These are phyloP conservation scores for Mesoclemmys tuberculata DNA, from an alignment of 2,113 vertebrate species.

Conservation along the genomic window DNA sequence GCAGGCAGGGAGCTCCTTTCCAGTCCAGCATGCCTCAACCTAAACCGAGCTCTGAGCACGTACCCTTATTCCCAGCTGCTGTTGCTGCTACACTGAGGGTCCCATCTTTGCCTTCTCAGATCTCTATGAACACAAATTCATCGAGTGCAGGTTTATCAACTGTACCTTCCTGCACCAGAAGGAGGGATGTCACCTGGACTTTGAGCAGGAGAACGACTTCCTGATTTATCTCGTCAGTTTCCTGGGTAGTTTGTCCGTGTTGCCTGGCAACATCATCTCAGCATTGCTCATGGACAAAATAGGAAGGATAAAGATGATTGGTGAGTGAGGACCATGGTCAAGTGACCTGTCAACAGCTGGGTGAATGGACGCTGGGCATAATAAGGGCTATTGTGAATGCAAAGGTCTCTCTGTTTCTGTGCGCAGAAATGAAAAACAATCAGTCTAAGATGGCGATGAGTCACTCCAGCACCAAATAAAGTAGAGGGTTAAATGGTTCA, in stretches of 20 bases:
- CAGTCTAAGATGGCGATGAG: not conserved
- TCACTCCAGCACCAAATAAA: not conserved
- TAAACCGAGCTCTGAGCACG: not conserved
- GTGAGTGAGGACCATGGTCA: conserved; percentile 70
- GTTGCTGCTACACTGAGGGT: not conserved
- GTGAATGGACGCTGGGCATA: not conserved
- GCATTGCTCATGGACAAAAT: conserved; percentile 96
- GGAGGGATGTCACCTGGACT: conserved; percentile 93
- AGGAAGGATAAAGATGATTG: conserved; percentile 94
- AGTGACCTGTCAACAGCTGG: accelerated
- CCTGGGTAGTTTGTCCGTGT: conserved; percentile 91
- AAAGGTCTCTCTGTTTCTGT: not conserved
- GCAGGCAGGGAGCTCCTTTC: not conserved
- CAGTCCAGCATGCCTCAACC: not conserved
- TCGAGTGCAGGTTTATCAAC: conserved; percentile 90
- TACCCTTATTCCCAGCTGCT: not conserved
- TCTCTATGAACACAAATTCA: conserved; percentile 92
- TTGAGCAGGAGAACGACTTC: conserved; percentile 94
- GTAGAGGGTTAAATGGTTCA: not conserved
- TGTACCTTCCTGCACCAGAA: conserved; percentile 86
- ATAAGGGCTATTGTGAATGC: not conserved
- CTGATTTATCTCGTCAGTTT: conserved; percentile 98
- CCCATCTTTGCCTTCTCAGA: conserved; percentile 75
- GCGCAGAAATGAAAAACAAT: accelerated
- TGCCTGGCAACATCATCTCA: conserved; percentile 96